Evolutionary conservation across 2,888 invertebrate genomes (phyloP), one percentile per base, ranked within the genome.

Genomic region (Lathronympha strigana): DNA sequence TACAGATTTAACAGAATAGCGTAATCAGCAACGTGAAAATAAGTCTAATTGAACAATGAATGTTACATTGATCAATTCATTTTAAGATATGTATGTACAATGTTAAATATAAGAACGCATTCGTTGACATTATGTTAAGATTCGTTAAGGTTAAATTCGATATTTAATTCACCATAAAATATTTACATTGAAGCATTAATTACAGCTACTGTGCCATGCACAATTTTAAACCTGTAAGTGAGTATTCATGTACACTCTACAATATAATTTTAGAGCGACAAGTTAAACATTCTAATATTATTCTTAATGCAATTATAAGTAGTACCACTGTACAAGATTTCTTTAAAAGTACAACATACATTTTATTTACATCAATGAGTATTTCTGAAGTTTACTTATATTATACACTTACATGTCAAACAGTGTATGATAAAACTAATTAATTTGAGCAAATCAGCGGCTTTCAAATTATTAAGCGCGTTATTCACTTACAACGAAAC

Each of bases 401-500:
- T 55, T 15, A 38, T 53, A 49, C 9, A 47, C 43, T 58, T 50
- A 61, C 63, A 66, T 68, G 60, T 69, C 68, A 61, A 69, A 78
- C 72, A 72, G 74, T 72, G 75, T 78, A 73, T 76, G 76, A 78
- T 77, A 75, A 81, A 79, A 75, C 68, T 71, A 74, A 61, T 64
- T 72, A 78, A 79, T 84, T 90, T 89, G 89, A 90, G 89, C 90
- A 90, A 88, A 82, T 82, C 75, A 85, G 82, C 82, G 78, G 80
- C 78, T 69, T 83, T 74, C 51, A 69, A 75, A 71, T 66, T 68
- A 69, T 38, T 21, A 81, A 78, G 81, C 81, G 69, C 74, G 68
- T 62, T 72, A 71, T 72, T 71, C 70, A 67, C 21, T 17, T 43
- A 50, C 31, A 40, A 40, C 55, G 13, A 43, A 72, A 71, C 68